Evolutionary conservation across 2,797 vertebrate genomes (phyloP).

Genomic region (Phylloscopus collybita): DNA sequence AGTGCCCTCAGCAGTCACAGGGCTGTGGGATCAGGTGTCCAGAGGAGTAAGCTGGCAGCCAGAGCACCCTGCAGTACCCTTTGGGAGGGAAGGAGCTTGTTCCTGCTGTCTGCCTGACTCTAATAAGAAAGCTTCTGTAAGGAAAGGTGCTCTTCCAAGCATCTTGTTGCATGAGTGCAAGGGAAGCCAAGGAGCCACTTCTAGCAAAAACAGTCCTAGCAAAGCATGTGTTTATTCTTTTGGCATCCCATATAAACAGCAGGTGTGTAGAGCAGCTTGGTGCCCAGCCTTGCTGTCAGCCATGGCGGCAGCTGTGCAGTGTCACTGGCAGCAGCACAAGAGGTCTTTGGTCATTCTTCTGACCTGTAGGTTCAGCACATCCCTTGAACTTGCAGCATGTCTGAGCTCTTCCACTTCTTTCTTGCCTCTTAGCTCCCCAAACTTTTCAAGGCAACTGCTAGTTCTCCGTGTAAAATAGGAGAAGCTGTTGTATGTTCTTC

Average conservation of each 20-base stretch:
- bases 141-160: neutral
- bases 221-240: neutral
- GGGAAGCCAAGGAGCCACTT: neutral
- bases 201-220: neutral
- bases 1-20: neutral
- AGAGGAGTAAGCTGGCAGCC: neutral
- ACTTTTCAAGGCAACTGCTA: neutral
- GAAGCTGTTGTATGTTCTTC: neutral
- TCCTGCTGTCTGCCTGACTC: neutral
- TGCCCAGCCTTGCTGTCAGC: neutral
- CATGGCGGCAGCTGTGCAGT: neutral
- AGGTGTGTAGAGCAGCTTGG: neutral
- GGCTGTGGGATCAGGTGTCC: neutral
- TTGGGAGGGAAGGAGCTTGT: neutral
- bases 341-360: neutral
- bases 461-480: neutral
- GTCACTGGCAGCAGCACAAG: neutral
- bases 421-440: neutral
- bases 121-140: neutral
- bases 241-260: neutral
- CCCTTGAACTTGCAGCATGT: neutral
- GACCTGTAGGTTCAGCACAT: rapidly evolving
- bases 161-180: rapidly evolving
- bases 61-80: neutral
- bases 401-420: neutral